Base-by-base conservation (phyloP, 2,113 vertebrate species). In the Chlorodrepanis virens region DNA sequence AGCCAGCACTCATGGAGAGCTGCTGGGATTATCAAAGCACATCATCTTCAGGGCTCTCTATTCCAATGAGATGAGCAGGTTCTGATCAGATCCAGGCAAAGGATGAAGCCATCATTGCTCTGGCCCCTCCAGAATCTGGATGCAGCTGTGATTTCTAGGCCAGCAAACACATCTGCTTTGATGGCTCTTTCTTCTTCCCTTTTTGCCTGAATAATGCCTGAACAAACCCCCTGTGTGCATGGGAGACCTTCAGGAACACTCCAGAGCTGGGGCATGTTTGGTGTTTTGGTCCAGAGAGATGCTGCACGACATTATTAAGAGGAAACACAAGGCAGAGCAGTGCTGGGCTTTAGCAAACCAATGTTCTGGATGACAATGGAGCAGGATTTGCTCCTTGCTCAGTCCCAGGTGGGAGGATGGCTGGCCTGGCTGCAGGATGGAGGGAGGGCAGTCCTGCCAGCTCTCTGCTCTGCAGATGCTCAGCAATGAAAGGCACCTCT, bases 221-320 rank as follows among this genome's bases (percentile, higher is more conserved):
- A 50, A 60, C 35, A 47, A 6, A 22, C 6, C 3, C 12, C 19
- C 14, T 47, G 4, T 16, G 3, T 6, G 5, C 11, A 1, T 23
- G 42, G 23, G 37, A 83, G 10, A 27, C 23, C 28, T 23, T 20
- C 60, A 40, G 54, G 42, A 77, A 14, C 28, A 6, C 11, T 28
- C 25, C 20, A 5, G 12, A 50, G 8, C 35, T 33, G 10, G 23
- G 45, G 6, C 6, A 14, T 13, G 42, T 20, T 42, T 10, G 31
- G 24, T 57, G 28, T 45, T 53, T 37, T 3, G 3, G 7, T 13
- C 40, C 39, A 74, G 39, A 69, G 63, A 69, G 28, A 27, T 17
- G 14, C 50, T 29, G 24, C 35, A 20, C 2, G 1, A 0, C 4
- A 47, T 65, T 71, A 27, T 20, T 24, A 24, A 35, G 44, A 69